phyloP scores from a whole-genome alignment of 2,113 vertebrate species.

The Eublepharis macularius region DNA sequence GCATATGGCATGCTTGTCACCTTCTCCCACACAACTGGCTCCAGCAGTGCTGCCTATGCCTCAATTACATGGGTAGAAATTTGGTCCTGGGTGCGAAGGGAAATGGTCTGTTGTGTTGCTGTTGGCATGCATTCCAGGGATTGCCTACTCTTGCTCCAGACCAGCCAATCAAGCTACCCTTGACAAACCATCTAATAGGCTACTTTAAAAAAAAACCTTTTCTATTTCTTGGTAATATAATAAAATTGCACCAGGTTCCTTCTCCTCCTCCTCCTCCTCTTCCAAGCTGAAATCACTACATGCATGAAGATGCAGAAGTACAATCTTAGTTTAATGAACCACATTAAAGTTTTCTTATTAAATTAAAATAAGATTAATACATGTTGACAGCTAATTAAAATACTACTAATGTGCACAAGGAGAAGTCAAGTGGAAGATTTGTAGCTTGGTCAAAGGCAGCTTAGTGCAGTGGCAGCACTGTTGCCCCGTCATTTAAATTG shows the following conservation, averaged over 20 bases:
- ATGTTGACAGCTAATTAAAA: background rate
- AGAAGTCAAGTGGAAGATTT: background rate
- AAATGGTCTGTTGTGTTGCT: too few species aligned
- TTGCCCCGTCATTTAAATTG: background rate
- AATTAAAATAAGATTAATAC: constrained; percentile 12
- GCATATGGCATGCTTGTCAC: too few species aligned
- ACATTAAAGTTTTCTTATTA: background rate
- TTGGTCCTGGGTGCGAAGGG: too few species aligned
- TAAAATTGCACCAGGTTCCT: background rate
- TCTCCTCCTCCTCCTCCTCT: background rate
- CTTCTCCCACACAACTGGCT: too few species aligned
- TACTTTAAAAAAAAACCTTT: background rate
- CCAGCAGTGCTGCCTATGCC: too few species aligned
- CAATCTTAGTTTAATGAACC: background rate
- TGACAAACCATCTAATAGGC: too few species aligned
- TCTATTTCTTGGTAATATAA: background rate
- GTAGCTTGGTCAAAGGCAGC: background rate
- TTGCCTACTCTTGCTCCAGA: too few species aligned
- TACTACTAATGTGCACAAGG: background rate
- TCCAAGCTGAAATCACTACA: background rate
- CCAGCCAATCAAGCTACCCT: too few species aligned
- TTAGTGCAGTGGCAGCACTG: background rate
- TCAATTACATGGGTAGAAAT: too few species aligned
- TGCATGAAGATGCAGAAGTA: background rate
- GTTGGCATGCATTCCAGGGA: too few species aligned